Evolutionary conservation across 2,888 invertebrate species (phyloP), one percentile per base, ranked within the genome.

Genomic region (Nasonia oneida): DNA sequence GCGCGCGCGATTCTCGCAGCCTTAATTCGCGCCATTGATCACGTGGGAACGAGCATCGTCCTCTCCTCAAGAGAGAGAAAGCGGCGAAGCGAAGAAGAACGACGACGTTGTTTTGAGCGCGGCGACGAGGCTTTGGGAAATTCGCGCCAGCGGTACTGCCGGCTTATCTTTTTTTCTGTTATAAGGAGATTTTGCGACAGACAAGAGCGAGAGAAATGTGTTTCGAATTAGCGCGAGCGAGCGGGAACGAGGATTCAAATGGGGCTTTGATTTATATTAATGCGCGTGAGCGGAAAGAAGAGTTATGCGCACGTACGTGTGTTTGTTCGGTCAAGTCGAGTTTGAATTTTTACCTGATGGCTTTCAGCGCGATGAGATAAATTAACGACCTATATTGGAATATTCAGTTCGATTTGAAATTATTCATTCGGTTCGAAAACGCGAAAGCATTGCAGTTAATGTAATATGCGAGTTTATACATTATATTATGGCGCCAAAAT

Each of bases 1-100:
- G 18, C 64, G 42, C 42, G n/a, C 64, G 42, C 42, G n/a, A 14
- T 47, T 18, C 29, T 18, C 73, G 64, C 81, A 80, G 78, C 83
- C 79, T 83, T 75, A 83, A 79, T 86, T 79, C 86, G 70, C 75
- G 61, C 75, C 82, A 86, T 86, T 86, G 86, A 86, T 83, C 86
- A 86, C 82, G 79, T 79, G 77, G 78, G 33, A 83, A 83, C 73
- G 33, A 82, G 79, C 74, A 57, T 67, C 57, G 77, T 73, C 53
- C 57, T 64, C 29, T 64, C 29, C 79, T 42, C 74, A 8, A 39
- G 75, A 67, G 75, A 76, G 53, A 77, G 42, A 77, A 77, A 37
- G 61, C 67, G 29, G 12, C 42, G 67, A 79, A 50, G 18, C 47
- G 42, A 14, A 39, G 79, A 64, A 79, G 79, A 47, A 42, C 29